A percentile compares a stretch with the other conserved stretches of the same genome.
These are phyloP conservation scores for Prochilodus magdalenae DNA, from an alignment of 2,113 vertebrate species.

Conservation along the genomic window DNA sequence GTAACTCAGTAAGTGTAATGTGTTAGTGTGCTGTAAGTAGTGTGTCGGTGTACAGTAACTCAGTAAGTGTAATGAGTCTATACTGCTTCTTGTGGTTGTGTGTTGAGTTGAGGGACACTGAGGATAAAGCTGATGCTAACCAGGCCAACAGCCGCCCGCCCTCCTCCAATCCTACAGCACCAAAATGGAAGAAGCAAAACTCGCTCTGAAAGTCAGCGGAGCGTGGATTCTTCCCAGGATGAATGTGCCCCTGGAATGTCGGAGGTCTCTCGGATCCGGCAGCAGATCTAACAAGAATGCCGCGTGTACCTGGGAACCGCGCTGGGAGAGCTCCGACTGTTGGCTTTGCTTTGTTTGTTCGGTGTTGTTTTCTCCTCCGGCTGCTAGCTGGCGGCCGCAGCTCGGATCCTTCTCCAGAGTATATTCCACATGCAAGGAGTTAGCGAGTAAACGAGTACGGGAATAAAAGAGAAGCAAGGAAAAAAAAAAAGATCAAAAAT, in stretches of 20 bases:
- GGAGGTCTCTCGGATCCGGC: not conserved
- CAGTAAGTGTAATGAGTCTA: too few species aligned
- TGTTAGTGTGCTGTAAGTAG: too few species aligned
- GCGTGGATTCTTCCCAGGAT: slow-evolving; percentile 4
- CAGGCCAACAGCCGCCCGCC: not conserved
- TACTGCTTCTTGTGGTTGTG: too few species aligned
- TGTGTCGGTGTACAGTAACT: too few species aligned
- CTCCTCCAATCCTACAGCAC: not conserved
- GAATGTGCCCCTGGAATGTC: not conserved
- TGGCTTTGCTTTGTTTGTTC: slow-evolving; percentile 71
- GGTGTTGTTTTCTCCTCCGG: slow-evolving; percentile 10
- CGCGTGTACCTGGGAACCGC: slow-evolving; percentile 57
- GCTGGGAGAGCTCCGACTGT: slow-evolving; percentile 61
- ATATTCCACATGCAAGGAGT: too few species aligned
- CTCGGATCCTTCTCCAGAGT: not conserved
- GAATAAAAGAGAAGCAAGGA: not conserved
- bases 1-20: too few species aligned
- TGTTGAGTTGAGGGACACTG: not conserved
- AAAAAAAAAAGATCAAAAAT: not conserved
- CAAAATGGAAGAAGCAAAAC: not conserved
- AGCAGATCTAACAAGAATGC: not conserved
- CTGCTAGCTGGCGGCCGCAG: not conserved
- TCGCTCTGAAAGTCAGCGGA: not conserved
- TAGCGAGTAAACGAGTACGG: not conserved
- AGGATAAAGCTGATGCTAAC: not conserved